Evolutionary conservation across 2,113 vertebrate species (phyloP), one percentile per base, ranked within the genome.

Genomic region (Ctenomys sociabilis): DNA sequence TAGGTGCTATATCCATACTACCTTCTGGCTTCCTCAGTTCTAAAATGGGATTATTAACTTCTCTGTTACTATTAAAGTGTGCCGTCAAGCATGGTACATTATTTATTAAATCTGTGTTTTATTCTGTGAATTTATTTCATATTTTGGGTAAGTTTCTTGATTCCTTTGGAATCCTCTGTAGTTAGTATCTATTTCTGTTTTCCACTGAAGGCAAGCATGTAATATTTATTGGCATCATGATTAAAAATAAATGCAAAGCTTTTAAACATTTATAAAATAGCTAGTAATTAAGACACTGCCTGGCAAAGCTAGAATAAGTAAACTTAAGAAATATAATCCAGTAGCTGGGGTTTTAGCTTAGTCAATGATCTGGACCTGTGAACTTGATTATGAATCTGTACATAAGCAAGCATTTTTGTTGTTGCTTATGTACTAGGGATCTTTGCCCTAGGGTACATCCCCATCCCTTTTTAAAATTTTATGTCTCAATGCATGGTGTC

Each of bases 161-260:
- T 97, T 92, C n/a, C 64, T 92, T 95, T 92, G 81, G 30, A 63
- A 81, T 95, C 45, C 2, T 12, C 11, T 95, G 4, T 85, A 57
- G 37, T 75, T 85, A 63, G 28, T 89, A 63, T 70, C 61, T 91
- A 12, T 86, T 70, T 96, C 24, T 85, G 7, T 96, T 96, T 96
- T 85, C 43, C 32, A 59, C 13, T 40, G n/a, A 72, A 32, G 88
- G 4, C 81, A 89, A 93, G 40, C 59, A 49, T 28, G 92, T 97
- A 77, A 49, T 87, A 82, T 43, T 82, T 92, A 64, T 49, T 96
- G 54, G 49, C 21, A 30, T 90, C 68, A 63, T 92, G 37, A 83
- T 94, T 96, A 89, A 95, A 96, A 94, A 66, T 24, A 21, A 95
- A 57, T n/a, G n/a, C n/a, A 54, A 92, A 92, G 72, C 7, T 61